phyloP scores from a whole-genome alignment of 2,888 invertebrate species.

The Neria commutata region DNA sequence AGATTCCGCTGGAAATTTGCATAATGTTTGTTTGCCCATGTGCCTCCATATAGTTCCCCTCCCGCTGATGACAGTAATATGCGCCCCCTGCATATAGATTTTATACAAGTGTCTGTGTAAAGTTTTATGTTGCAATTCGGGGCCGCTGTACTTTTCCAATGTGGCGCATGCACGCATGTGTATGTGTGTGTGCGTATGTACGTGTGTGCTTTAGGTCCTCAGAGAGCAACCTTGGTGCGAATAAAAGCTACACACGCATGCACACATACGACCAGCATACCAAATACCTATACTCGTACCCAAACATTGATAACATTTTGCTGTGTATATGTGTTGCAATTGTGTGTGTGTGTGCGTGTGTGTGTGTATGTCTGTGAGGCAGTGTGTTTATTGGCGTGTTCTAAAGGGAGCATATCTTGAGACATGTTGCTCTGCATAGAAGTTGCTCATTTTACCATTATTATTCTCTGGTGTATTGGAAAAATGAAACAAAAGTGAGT shows the following conservation, averaged over 20 bases:
- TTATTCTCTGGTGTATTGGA: constrained; percentile 57
- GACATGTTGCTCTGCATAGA: constrained; percentile 46
- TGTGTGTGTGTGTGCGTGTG: constrained; percentile 25
- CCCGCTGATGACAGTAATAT: constrained; percentile 47
- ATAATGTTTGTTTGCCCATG: constrained; percentile 15
- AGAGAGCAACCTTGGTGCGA: constrained; percentile 59
- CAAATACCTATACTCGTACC: constrained; percentile 3
- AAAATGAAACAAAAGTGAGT: constrained; percentile 59
- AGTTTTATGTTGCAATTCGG: constrained; percentile 54
- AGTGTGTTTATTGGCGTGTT: constrained; percentile 51
- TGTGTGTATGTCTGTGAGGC: constrained; percentile 37
- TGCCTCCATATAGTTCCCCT: too few species aligned
- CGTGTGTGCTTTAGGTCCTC: constrained; percentile 41
- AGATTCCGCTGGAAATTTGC: not conserved
- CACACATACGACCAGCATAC: constrained; percentile 31
- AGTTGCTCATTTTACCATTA: constrained; percentile 61
- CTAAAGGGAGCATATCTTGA: constrained; percentile 55
- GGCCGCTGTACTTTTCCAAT: not conserved
- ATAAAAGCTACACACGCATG: constrained; percentile 60
- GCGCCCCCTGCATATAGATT: constrained; percentile 53
- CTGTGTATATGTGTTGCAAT: constrained; percentile 19
- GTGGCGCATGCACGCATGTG: constrained; percentile 15
- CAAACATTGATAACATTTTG: constrained; percentile 1
- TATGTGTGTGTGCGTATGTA: constrained; percentile 23
- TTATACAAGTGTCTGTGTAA: constrained; percentile 52